phyloP scores from a whole-genome alignment of 2,797 vertebrate species.

The Prionace glauca region DNA sequence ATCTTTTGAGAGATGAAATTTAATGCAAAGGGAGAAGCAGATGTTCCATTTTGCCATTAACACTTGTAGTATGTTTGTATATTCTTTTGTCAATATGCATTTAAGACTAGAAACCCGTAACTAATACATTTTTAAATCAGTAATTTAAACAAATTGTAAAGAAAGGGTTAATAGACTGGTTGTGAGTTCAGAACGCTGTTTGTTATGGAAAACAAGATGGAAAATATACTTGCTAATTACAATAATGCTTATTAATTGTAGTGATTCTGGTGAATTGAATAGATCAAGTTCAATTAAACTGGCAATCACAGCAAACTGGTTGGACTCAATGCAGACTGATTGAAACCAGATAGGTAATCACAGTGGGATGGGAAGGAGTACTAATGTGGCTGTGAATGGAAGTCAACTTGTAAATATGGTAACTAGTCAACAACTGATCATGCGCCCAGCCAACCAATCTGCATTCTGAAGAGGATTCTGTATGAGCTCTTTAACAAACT shows the following conservation, averaged over 20 bases:
- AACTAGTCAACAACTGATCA: too few relatives aligned
- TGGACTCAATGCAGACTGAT: not conserved
- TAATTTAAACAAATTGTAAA: not conserved
- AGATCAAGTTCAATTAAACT: not conserved
- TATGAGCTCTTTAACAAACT: too few relatives aligned
- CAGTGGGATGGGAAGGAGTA: not conserved
- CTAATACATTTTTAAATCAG: not conserved
- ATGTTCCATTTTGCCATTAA: not conserved
- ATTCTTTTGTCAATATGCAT: not conserved
- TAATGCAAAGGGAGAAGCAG: not conserved
- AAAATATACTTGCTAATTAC: not conserved
- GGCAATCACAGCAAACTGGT: not conserved
- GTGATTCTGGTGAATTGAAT: not conserved
- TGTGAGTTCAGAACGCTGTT: not conserved
- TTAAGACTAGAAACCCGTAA: not conserved
- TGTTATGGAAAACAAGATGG: not conserved
- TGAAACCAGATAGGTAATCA: not conserved
- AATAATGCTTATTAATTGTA: not conserved
- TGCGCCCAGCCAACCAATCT: too few relatives aligned
- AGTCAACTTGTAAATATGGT: too few relatives aligned
- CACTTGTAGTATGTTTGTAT: not conserved
- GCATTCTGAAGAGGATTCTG: too few relatives aligned
- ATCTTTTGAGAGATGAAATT: not conserved
- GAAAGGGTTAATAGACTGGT: not conserved
- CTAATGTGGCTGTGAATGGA: too few relatives aligned